phyloP scores from a whole-genome alignment of 1,140 invertebrate genomes.

The Pseudomyrmex sp. region DNA sequence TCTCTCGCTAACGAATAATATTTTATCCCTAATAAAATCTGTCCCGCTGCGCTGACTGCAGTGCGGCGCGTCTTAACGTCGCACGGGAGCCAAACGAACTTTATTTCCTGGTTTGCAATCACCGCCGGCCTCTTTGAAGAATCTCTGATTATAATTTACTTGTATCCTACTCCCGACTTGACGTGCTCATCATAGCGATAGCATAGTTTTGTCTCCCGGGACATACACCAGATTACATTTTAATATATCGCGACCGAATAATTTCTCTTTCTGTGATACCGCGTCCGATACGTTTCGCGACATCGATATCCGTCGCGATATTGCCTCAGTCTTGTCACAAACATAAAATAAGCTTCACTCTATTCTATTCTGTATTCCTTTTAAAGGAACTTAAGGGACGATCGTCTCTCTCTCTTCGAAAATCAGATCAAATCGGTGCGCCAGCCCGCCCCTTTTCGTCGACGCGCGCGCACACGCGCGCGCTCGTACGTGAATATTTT shows the following conservation, averaged over 20 bases:
- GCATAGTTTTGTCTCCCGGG: background rate
- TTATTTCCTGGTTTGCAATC: conserved; percentile 37
- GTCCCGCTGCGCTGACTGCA: background rate
- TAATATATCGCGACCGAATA: conserved; percentile 5
- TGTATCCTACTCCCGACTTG: background rate
- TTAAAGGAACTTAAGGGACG: conserved; percentile 29
- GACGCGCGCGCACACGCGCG: conserved; percentile 24
- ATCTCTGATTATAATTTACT: conserved; percentile 64
- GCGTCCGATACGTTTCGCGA: background rate
- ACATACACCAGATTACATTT: conserved; percentile 1
- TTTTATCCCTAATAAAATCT: conserved; percentile 49
- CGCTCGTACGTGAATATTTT: conserved; percentile 65
- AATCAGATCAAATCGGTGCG: conserved; percentile 46
- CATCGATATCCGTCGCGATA: background rate
- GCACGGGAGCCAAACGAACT: conserved; percentile 23
- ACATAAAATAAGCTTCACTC: background rate
- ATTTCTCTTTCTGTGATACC: background rate
- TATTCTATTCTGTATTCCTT: background rate
- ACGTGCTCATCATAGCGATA: conserved; percentile 4
- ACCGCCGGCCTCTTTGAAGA: conserved; percentile 22
- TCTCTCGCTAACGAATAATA: conserved; percentile 10
- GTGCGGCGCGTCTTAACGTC: background rate
- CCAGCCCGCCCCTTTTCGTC: conserved; percentile 44
- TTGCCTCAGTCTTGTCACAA: background rate
- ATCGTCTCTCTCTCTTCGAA: conserved; percentile 8